phyloP scores from a whole-genome alignment of 2,113 vertebrate species.

The Spizaetus ornatus region DNA sequence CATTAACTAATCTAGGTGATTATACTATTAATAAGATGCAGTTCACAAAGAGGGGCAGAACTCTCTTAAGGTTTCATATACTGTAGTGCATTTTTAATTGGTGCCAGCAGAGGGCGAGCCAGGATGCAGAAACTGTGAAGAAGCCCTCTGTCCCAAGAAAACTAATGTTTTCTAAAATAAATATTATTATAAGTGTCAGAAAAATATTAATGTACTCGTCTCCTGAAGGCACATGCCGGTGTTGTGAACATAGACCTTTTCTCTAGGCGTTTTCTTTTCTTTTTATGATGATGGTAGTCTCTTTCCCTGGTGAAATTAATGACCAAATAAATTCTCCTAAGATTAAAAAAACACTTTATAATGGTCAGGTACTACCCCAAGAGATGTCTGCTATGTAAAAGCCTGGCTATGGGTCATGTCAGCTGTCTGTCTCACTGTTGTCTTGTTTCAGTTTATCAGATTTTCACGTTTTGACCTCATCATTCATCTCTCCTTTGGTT shows the following conservation, averaged over 20 bases:
- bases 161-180: neutral
- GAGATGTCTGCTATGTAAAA: neutral
- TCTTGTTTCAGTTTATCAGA: neutral
- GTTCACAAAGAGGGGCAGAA: neutral
- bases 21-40: neutral
- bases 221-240: neutral
- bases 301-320: neutral
- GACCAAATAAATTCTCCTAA: neutral
- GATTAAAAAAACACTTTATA: neutral
- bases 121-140: neutral
- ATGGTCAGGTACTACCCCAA: neutral
- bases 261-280: neutral
- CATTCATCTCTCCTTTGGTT: neutral
- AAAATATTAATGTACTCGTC: neutral
- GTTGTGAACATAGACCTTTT: neutral
- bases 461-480: neutral
- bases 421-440: neutral
- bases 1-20: neutral
- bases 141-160: neutral
- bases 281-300: neutral
- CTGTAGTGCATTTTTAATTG: neutral
- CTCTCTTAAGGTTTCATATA: neutral
- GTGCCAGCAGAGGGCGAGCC: neutral
- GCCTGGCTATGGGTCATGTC: neutral
- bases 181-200: neutral